Base-by-base conservation (phyloP, 2,797 vertebrate species). In the Pangasius krempfi region DNA sequence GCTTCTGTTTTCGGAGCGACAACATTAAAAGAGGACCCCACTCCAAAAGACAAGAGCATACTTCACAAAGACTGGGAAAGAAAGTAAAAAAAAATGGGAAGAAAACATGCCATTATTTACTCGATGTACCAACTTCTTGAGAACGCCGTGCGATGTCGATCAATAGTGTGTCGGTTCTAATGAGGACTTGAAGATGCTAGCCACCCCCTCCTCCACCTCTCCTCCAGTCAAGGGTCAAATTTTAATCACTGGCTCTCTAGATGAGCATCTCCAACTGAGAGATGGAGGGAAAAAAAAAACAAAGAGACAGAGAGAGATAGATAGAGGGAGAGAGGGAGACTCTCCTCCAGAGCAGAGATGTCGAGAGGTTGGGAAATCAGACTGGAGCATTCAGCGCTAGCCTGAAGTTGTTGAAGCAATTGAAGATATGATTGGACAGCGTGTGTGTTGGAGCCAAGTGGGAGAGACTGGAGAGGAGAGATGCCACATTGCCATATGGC, bases 221-320 rank as follows among this genome's bases (percentile, higher is more conserved):
- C 88, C 91, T 89, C 76, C 60, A 91, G 91, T 92, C 84, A 92
- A 88, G 92, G 93, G 92, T 94, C 92, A 92, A 80, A 92, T 93
- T 93, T 94, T 93, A 95, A 94, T 94, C 93, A 93, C 89, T 87
- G 88, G 91, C 92, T 93, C 94, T 94, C 88, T 81, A 92, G 91
- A 92, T 79, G 89, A 91, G 89, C 90, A 82, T 90, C 87, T 90
- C 86, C 83, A 86, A 88, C 87, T 73, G 91, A 89, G 91, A 90
- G 89, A 86, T 89, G 56, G 88, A 72, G 72, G 12, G 52, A 22
- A 58, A 66, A 68, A 68, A 87, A 89, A 80, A 88, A 78, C 81
- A 84, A 90, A 76, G 73, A 86, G 72, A 73, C 18, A 85, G 68
- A 89, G 73, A 72, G 81, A 66, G 80, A 90, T 70, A 84, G 87